phyloP scores from a whole-genome alignment of 2,113 vertebrate species.

The Ceratotherium simum region DNA sequence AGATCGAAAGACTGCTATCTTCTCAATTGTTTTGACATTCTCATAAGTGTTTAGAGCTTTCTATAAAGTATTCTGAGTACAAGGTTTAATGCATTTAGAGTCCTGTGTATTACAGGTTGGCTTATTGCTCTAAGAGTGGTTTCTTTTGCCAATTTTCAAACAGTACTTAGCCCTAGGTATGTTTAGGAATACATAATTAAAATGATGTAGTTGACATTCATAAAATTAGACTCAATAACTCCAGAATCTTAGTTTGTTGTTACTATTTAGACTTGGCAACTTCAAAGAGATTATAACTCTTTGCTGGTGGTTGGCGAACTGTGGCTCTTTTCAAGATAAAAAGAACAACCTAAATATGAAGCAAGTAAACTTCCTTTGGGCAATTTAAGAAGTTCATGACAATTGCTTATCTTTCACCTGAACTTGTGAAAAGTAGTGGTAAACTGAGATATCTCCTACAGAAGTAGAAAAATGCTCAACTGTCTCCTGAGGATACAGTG shows the following conservation, averaged over 20 bases:
- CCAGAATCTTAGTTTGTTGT: background rate
- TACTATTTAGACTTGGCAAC: background rate
- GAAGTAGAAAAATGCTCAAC: background rate
- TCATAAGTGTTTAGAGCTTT: constrained; percentile 14
- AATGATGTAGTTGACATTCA: background rate
- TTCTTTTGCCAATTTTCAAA: constrained; percentile 39
- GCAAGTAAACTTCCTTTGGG: background rate
- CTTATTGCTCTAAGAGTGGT: background rate
- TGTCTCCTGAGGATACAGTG: background rate
- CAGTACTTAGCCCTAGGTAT: background rate
- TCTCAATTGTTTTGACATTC: background rate
- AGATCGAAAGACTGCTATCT: background rate
- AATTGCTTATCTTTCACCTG: background rate
- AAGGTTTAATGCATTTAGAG: background rate
- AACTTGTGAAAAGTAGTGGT: background rate
- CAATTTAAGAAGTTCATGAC: background rate
- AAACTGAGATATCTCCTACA: background rate
- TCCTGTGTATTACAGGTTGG: background rate
- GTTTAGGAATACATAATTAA: constrained; percentile 11
- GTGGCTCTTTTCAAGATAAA: background rate
- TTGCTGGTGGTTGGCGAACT: background rate
- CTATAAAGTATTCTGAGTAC: background rate
- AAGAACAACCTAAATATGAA: constrained; percentile 19
- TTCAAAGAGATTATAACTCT: background rate
- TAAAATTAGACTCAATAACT: background rate